Conservation (phyloP, 2,113 vertebrate genomes). For the Dasyurus viverrinus region DNA sequence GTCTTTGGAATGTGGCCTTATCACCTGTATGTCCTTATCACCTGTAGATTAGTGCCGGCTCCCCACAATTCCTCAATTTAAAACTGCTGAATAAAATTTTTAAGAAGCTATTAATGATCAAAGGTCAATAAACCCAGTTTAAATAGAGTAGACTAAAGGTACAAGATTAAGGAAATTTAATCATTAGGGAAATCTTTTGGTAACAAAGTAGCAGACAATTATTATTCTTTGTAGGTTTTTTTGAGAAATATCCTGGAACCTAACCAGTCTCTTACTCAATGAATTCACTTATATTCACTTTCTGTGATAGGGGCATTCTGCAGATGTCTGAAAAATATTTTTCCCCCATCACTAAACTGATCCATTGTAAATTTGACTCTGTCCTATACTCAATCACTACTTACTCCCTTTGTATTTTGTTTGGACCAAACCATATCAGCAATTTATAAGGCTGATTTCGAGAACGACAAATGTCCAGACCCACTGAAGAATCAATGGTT, state of each 20-base stretch:
- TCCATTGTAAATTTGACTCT: not conserved
- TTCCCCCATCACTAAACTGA: not conserved
- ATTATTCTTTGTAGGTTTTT: not conserved
- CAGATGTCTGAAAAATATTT: not conserved
- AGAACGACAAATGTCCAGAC: not conserved
- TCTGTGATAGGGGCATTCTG: not conserved
- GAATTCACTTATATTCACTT: not conserved
- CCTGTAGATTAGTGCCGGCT: too few relatives aligned
- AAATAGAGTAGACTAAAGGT: not conserved
- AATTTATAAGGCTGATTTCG: not conserved
- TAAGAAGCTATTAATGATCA: not conserved
- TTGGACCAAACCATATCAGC: not conserved
- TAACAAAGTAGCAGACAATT: not conserved
- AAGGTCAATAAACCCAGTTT: not conserved
- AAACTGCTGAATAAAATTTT: not conserved
- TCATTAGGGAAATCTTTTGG: too few relatives aligned
- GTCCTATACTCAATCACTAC: not conserved
- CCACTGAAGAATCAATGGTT: not conserved
- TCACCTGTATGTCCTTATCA: too few relatives aligned
- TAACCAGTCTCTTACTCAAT: not conserved
- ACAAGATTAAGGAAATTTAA: not conserved
- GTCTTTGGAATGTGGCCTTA: too few relatives aligned
- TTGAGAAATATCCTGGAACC: not conserved
- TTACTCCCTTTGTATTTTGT: not conserved
- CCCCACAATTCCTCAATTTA: not conserved